Percentiles rank a stretch among this genome's conserved stretches.
phyloP scores from a whole-genome alignment of 2,113 vertebrate genomes.

The Macroglossus sobrinus region DNA sequence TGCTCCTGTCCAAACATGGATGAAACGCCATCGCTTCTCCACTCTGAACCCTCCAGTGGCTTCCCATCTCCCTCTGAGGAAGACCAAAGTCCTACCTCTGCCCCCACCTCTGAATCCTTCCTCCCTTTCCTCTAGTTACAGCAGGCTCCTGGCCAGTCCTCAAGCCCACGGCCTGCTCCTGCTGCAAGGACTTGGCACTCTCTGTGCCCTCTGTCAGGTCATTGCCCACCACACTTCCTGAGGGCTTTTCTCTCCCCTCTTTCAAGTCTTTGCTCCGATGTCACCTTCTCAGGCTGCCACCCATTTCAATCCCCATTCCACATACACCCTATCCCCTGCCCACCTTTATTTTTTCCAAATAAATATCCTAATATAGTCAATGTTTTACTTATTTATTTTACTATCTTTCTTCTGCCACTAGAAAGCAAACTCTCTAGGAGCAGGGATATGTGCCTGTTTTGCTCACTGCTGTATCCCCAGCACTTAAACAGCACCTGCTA shows the following conservation, averaged over 20 bases:
- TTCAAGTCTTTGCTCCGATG: not conserved
- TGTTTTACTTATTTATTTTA: not conserved
- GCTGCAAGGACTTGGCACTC: not conserved
- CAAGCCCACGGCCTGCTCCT: not conserved
- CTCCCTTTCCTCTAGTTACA: not conserved
- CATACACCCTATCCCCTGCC: not conserved
- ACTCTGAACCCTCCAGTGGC: not conserved
- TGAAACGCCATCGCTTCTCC: not conserved
- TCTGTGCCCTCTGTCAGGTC: not conserved
- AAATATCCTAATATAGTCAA: not conserved
- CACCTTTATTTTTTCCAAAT: not conserved
- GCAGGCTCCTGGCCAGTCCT: not conserved
- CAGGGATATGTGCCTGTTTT: not conserved
- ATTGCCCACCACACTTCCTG: not conserved
- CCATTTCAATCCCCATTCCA: not conserved
- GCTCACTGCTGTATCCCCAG: not conserved
- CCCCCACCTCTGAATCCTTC: not conserved
- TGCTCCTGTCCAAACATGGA: not conserved
- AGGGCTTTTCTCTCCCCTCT: not conserved
- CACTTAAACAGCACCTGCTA: no score
- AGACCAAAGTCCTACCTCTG: not conserved
- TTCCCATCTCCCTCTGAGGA: not conserved
- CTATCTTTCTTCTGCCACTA: not conserved
- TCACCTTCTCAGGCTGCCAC: not conserved
- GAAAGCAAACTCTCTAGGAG: rapidly evolving